Evolutionary conservation across 2,113 vertebrate species (phyloP), one percentile per base, ranked within the genome.

Genomic region (Arothron firmamentum): DNA sequence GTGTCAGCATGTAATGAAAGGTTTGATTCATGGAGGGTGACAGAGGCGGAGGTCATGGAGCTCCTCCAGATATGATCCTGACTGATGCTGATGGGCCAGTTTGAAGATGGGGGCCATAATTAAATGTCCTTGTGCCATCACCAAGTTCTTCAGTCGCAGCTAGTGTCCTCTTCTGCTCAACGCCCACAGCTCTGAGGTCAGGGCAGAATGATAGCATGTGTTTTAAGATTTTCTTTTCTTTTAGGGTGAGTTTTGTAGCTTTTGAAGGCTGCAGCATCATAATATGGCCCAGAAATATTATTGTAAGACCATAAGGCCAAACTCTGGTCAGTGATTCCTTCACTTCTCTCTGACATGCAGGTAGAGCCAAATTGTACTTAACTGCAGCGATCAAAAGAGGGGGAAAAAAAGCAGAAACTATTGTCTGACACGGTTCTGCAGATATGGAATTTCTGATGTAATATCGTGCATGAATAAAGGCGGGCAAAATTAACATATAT

Each of bases 1-100:
- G 69, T 85, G 85, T 87, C 83, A 68, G 72, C 83, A 41, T 67
- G 74, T 77, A 81, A 86, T 79, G 80, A 83, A 79, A 76, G 74
- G 71, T 85, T 87, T 88, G 86, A 89, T 88, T 88, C 81, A 85
- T 88, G 74, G 79, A 78, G 84, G 82, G 78, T 14, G 76, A 82
- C 82, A 70, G 75, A 81, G 47, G 62, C 63, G 55, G 88, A 87
- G 87, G 89, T 89, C 87, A 77, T 59, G 54, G 79, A 80, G 68
- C 82, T 85, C 79, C 72, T 78, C 77, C 73, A 68, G 82, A 86
- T 82, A 83, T 77, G 71, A 88, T 79, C 67, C 79, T 82, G 82
- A 85, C 63, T 71, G 72, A 85, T 80, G 75, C 75, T 79, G 82
- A 79, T 79, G 68, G 82, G 70, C 75, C 72, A 62, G 74, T 71